Evolutionary conservation across 2,888 invertebrate species (phyloP).

Genomic region (Craniophora ligustri): DNA sequence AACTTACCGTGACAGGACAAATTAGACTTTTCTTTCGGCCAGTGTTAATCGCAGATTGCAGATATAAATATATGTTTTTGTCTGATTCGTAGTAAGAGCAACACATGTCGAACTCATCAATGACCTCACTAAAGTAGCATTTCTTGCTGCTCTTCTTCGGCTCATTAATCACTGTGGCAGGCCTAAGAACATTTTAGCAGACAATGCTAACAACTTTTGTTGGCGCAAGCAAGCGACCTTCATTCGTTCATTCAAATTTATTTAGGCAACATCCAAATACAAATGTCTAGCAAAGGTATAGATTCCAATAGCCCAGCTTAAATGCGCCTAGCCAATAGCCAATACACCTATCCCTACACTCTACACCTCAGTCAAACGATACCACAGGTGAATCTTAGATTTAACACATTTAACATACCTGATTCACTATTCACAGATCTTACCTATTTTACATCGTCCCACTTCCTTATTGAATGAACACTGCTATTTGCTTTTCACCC

Average conservation of each 20-base stretch:
- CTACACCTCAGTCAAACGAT: too few species aligned
- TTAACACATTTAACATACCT: too few species aligned
- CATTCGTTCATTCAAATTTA: background rate
- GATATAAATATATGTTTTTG: background rate
- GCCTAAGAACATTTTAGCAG: background rate
- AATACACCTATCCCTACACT: too few species aligned
- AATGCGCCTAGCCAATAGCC: too few species aligned
- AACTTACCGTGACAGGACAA: background rate
- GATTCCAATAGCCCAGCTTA: too few species aligned
- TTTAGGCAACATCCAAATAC: constrained; percentile 1
- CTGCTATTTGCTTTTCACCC: too few species aligned
- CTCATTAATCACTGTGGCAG: background rate
- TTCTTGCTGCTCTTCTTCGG: constrained; percentile 19
- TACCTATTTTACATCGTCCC: too few species aligned
- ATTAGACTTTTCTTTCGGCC: background rate
- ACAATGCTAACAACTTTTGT: constrained; percentile 5
- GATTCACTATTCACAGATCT: too few species aligned
- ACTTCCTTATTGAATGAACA: too few species aligned
- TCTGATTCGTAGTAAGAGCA: constrained; percentile 9
- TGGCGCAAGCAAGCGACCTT: background rate
- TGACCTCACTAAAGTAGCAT: constrained; percentile 25
- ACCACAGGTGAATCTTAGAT: too few species aligned
- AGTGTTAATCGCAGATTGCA: background rate
- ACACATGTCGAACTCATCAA: background rate
- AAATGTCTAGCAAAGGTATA: background rate